Percentiles rank a stretch among this genome's conserved stretches.
These are phyloP conservation scores for Caradrina kadenii DNA, from an alignment of 2,888 invertebrate species.

Conservation along the genomic window DNA sequence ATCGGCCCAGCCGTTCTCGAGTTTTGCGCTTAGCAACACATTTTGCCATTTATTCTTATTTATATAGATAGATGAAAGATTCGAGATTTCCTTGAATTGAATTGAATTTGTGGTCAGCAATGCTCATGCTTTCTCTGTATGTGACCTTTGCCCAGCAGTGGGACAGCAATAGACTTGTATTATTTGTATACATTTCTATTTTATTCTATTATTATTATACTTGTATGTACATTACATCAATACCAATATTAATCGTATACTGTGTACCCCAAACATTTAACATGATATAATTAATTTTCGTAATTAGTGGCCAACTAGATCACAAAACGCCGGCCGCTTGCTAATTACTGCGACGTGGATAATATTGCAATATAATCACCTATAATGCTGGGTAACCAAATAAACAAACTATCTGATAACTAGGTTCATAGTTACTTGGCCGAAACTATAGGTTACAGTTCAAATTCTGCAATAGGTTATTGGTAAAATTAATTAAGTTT, in stretches of 20 bases:
- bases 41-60: too few species aligned
- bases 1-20: too few species aligned
- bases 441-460: too few species aligned
- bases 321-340: background rate
- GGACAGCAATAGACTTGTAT: too few species aligned
- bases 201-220: too few species aligned
- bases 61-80: too few species aligned
- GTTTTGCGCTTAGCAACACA: too few species aligned
- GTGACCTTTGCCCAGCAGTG: too few species aligned
- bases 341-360: background rate
- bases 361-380: background rate
- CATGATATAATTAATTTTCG: conserved; percentile 6
- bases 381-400: background rate
- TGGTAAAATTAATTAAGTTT: background rate
- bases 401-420: background rate
- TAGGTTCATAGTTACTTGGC: background rate
- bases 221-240: background rate
- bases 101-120: too few species aligned
- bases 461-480: background rate
- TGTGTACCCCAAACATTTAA: background rate
- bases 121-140: too few species aligned
- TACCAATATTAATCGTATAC: background rate
- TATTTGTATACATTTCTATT: too few species aligned
- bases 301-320: background rate
- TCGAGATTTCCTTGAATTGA: too few species aligned